Base-by-base conservation (phyloP, 2,113 vertebrate genomes). In the Urocolius indicus region DNA sequence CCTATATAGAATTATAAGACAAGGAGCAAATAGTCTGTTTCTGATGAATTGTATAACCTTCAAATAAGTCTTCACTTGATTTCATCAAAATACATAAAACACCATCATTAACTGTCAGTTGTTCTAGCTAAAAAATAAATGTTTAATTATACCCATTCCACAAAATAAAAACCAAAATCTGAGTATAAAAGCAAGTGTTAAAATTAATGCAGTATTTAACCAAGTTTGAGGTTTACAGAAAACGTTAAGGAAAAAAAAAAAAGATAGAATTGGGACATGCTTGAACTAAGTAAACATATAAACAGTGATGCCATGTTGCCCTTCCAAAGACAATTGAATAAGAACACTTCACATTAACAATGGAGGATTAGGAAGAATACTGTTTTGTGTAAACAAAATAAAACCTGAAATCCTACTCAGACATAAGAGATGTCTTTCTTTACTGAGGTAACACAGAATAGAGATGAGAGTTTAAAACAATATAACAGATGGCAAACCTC, bases 401-500 rank as follows among this genome's bases (percentile, higher is more conserved):
- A 78, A 91, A 54, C 18, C 26, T 68, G 34, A 91, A 94, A 87
- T 63, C 32, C 26, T 78, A 30, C 51, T 86, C 43, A 83, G 46
- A 48, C 72, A 43, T 79, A 84, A 93, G 45, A 23, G 29, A 76
- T 65, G 18, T 77, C 51, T 88, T 79, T 30, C 27, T 92, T 88
- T 91, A 77, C 76, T 62, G 76, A 73, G 30, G n/a, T 51, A 74
- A 69, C 13, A 36, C 4, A 52, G 63, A 92, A 84, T 51, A n/a
- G 19, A 91, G 46, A 89, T 78, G 69, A 83, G 68, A 86, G 19
- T 69, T 90, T 80, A 87, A 84, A 90, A 81, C 21, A 57, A 29
- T 61, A 29, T 65, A 92, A 83, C 51, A 89, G 68, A 94, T 73
- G 80, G 68, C 46, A 94, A 86, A 80, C 68, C 54, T 84, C 23